Percentiles rank a stretch among this genome's conserved stretches.
phyloP scores from a whole-genome alignment of 2,113 vertebrate species.

The Puffinus mauretanicus region DNA sequence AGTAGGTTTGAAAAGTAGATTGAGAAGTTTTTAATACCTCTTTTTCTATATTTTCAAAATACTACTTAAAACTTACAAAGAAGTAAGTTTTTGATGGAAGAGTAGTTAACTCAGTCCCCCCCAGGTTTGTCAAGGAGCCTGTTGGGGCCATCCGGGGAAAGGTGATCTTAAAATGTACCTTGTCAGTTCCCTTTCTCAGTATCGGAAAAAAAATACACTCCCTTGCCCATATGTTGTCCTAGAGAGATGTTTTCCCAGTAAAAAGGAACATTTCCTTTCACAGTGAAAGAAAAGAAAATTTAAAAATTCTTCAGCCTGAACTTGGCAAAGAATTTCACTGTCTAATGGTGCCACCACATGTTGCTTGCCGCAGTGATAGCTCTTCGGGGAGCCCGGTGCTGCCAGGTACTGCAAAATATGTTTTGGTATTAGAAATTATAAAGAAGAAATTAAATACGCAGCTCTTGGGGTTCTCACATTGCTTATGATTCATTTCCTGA shows the following conservation, averaged over 20 bases:
- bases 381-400: neutral
- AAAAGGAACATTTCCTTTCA: neutral
- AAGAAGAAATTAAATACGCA: neutral
- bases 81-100: neutral
- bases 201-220: neutral
- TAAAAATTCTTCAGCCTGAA: neutral
- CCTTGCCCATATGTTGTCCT: neutral
- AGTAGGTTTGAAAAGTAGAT: neutral
- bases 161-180: neutral
- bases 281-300: neutral
- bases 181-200: neutral
- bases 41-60: neutral
- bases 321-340: neutral
- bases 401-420: neutral
- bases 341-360: neutral
- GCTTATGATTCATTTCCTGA: neutral
- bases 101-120: neutral
- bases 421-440: neutral
- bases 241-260: neutral
- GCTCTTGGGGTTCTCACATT: neutral
- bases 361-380: neutral
- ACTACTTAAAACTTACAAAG: neutral
- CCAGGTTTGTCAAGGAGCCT: neutral
- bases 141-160: neutral
- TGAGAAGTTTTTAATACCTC: neutral